A percentile compares a stretch with the other conserved stretches of the same genome.
These are phyloP conservation scores for Epicauta chinensis DNA, from an alignment of 1,140 invertebrate genomes.

Conservation along the genomic window DNA sequence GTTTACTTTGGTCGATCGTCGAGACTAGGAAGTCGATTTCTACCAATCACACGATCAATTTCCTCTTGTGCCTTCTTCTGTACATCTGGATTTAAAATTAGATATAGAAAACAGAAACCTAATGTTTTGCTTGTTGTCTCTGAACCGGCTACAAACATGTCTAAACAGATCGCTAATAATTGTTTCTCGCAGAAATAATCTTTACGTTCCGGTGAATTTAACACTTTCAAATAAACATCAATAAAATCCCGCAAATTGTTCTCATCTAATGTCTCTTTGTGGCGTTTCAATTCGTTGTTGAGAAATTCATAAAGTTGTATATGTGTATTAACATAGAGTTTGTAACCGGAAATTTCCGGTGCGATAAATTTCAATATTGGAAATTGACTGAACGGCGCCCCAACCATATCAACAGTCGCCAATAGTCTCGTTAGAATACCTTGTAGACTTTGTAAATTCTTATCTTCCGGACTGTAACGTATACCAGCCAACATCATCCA, in stretches of 20 bases:
- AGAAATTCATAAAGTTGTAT: conserved; percentile 65
- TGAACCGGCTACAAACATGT: conserved; percentile 74
- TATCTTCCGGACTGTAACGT: conserved; percentile 58
- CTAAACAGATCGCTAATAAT: conserved; percentile 69
- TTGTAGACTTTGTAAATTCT: conserved; percentile 61
- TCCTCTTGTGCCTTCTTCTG: conserved; percentile 75
- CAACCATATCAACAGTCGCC: conserved; percentile 68
- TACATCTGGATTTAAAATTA: conserved; percentile 69
- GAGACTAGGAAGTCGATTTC: conserved; percentile 57
- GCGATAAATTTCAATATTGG: conserved; percentile 67
- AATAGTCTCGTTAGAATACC: conserved; percentile 63
- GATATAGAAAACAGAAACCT: conserved; percentile 70
- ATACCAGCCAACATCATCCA: conserved; percentile 82
- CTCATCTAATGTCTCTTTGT: conserved; percentile 60
- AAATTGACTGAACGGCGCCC: conserved; percentile 69
- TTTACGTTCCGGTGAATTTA: conserved; percentile 46
- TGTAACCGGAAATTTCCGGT: conserved; percentile 70
- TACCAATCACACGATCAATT: conserved; percentile 69
- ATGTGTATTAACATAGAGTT: conserved; percentile 62
- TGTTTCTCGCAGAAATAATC: conserved; percentile 56
- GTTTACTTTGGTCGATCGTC: conserved; percentile 64
- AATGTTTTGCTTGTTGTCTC: conserved; percentile 77
- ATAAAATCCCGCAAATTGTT: conserved; percentile 72
- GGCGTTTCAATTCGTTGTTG: conserved; percentile 63
- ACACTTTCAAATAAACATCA: conserved; percentile 71